Evolutionary conservation across 2,797 vertebrate genomes (phyloP).

Genomic region (Pangasius mekongensis): DNA sequence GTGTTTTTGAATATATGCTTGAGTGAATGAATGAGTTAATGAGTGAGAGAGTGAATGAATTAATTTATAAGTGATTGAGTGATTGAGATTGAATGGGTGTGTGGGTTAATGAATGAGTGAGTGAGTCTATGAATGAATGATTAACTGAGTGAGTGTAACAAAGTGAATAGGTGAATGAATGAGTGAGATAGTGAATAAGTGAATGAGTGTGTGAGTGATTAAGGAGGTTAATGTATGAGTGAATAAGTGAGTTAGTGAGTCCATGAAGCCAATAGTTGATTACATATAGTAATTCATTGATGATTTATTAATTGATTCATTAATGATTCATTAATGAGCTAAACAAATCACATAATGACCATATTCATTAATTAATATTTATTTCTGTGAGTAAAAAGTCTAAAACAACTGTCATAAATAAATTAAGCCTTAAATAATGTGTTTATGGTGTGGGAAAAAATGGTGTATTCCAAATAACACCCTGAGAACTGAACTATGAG

Average conservation of each 20-base stretch:
- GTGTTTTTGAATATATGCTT: too few species aligned
- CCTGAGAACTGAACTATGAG: neutral
- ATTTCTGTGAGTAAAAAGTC: neutral
- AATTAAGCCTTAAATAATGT: neutral
- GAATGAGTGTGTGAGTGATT: neutral
- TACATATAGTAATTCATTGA: too few species aligned
- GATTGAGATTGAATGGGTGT: too few species aligned
- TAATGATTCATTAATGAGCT: neutral
- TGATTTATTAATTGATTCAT: too few species aligned
- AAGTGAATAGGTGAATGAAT: too few species aligned
- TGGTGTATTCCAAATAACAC: neutral
- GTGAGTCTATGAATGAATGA: neutral
- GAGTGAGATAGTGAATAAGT: too few species aligned
- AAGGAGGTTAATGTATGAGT: neutral
- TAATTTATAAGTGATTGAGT: too few species aligned
- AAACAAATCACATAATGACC: neutral
- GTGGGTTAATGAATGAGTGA: too few species aligned
- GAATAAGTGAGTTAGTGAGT: neutral
- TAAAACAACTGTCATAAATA: neutral
- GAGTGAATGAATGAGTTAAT: too few species aligned
- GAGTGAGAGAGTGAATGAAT: too few species aligned
- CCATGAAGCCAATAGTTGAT: too few species aligned
- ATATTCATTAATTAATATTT: neutral
- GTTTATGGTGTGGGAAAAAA: neutral
- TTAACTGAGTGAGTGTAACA: neutral